Evolutionary conservation across 2,888 invertebrate genomes (phyloP), one percentile per base, ranked within the genome.

Genomic region (Lasioglossum lativentre): DNA sequence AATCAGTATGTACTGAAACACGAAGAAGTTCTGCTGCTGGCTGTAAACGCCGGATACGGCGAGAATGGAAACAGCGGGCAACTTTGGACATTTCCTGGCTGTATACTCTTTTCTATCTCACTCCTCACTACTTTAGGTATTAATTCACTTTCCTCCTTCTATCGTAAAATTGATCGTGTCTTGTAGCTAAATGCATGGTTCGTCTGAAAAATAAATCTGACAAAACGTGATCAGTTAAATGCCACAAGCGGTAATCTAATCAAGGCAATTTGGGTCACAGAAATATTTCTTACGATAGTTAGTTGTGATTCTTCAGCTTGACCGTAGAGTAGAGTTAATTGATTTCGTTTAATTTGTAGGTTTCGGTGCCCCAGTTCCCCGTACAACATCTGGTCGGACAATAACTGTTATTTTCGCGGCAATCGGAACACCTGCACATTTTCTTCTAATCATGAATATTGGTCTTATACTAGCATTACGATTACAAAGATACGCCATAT

Each of bases 351-450:
- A 73, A 76, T 52, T 70, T 76, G 93, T 94, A 97, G 97, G 97
- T 87, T 97, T 97, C 90, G 97, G 97, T 0, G 97, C 97, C 0
- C 97, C 97, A 0, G 97, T 97, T 6, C 97, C 97, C 0, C 96
- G 97, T 38, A 97, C 97, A 0, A 93, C 96, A 5, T 95, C 96
- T 90, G 97, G 97, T 0, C 95, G 97, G 86, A 96, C 96, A 2
- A 96, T 96, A 0, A 96, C 97, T 0, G 95, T 97, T 1, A 91
- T 97, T 45, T 97, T 97, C 92, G 97, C 97, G 0, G 95, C 96
- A 0, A 94, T 97, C 27, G 97, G 97, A 40, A 96, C 97, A 59
- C 97, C 97, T 0, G 95, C 96, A 4, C 97, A 97, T 93, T 96
- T 97, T 85, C 96, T 97, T 83, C 95, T 97, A 40, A 95, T 96